These are phyloP conservation scores for Lycophotia porphyrea DNA, from an alignment of 2,888 invertebrate genomes.

Conservation along the genomic window DNA sequence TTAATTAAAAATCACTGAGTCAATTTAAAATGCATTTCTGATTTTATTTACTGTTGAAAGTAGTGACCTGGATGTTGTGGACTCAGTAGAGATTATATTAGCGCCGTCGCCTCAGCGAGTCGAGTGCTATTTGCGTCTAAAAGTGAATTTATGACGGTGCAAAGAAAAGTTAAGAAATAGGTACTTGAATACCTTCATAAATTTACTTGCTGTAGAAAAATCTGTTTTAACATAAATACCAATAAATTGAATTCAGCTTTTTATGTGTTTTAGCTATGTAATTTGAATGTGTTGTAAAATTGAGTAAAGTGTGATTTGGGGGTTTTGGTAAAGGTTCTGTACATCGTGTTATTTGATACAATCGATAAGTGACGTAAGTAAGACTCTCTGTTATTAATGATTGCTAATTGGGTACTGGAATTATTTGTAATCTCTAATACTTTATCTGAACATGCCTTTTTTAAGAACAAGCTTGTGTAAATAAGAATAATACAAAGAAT, in stretches of 20 bases:
- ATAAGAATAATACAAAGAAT: not conserved
- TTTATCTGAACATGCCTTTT: not conserved
- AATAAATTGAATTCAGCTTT: conserved; percentile 41
- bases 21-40: conserved; percentile 67
- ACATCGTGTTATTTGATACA: not conserved
- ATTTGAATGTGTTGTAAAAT: conserved; percentile 31
- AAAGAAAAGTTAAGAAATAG: conserved; percentile 61
- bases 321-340: not conserved
- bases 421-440: not conserved
- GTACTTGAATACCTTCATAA: conserved; percentile 55
- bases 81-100: conserved; percentile 77
- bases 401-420: not conserved
- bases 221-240: conserved; percentile 37
- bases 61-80: conserved; percentile 76
- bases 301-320: not conserved
- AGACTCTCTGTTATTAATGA: not conserved
- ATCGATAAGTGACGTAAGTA: not conserved
- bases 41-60: conserved; percentile 75
- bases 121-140: conserved; percentile 73
- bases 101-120: conserved; percentile 67
- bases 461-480: too few species aligned
- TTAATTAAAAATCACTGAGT: conserved; percentile 58
- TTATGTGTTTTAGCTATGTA: conserved; percentile 11
- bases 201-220: conserved; percentile 46
- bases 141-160: conserved; percentile 59